Base-by-base conservation (phyloP, 2,888 invertebrate genomes). In the Anarsia innoxiella region DNA sequence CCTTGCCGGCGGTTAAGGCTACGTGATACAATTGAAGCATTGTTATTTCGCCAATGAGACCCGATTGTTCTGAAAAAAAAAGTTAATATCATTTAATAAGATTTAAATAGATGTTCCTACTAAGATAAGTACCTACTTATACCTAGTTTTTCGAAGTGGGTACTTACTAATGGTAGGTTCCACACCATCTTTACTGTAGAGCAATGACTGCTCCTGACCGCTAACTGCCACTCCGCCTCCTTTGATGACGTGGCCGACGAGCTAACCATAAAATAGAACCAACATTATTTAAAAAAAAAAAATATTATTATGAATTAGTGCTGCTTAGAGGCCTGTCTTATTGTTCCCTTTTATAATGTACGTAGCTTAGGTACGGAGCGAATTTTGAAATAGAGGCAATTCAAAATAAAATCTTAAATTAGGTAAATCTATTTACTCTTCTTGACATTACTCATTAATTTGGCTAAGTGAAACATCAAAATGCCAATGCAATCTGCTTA, bases 1-100 rank as follows among this genome's bases (percentile, higher is more conserved):
- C 94, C 69, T 94, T 94, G 0, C 94, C 94, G 1, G 94, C 94
- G 2, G 93, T 93, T 40, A 94, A 63, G 0, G 94, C 94, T 0
- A 93, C 92, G 41, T 88, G 89, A 74, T 94, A 94, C 11, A 94
- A 68, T 64, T 94, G 93, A 1, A 94, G 69, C 88, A 94, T 89
- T 1, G 94, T 94, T 40, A 94, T 66, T 75, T 94, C 94, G 2
- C 92, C 92, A 39, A 91, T 69, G 52, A 91, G 77, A 27, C 92
- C 91, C 5, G 88, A 86, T 43, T 89, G 79, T 34, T 86, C 90
- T 90, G 58, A n/a, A 69, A 61, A 5, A 44, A 32, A 6, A 35
- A 23, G 10, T 16, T 16, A 6, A 19, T 19, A 5, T 19, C 19
- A 19, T 19, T 19, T 19, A 6, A 19, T 19, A 19, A 19, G 19